Conservation (phyloP, 1,140 invertebrate species). For the Drosophila asahinai region DNA sequence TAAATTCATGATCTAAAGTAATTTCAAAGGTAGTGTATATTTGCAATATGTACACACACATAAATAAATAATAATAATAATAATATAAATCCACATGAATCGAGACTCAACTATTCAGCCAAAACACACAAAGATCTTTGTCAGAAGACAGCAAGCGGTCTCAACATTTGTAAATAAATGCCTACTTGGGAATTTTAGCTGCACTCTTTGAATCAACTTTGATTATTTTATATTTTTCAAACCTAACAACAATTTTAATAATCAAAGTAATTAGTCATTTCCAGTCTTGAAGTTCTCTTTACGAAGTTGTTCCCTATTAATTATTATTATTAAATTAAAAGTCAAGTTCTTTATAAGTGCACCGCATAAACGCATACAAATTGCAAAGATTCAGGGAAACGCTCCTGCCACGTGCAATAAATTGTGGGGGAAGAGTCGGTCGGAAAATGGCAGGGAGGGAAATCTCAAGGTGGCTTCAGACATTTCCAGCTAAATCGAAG, state of each 20-base stretch:
- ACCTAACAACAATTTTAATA: too few species aligned
- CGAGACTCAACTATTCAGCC: too few species aligned
- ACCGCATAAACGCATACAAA: constrained; percentile 3
- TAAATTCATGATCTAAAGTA: neutral
- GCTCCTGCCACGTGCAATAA: constrained; percentile 3
- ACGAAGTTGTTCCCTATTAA: neutral
- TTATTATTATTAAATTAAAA: too few species aligned
- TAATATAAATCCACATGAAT: too few species aligned
- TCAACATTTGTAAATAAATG: too few species aligned
- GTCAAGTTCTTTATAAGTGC: neutral
- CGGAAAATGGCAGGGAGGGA: neutral
- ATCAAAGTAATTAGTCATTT: too few species aligned
- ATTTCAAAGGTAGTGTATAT: neutral
- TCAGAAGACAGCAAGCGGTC: too few species aligned
- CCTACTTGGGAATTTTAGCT: neutral
- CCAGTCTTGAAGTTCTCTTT: neutral
- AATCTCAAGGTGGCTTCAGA: constrained; percentile 8
- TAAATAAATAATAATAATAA: too few species aligned
- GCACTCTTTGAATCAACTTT: too few species aligned
- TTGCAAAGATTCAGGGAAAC: neutral
- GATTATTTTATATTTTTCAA: too few species aligned
- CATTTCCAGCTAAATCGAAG: constrained; percentile 1
- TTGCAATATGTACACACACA: too few species aligned
- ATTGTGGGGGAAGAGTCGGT: neutral
- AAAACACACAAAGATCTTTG: too few species aligned